Evolutionary conservation across 2,113 vertebrate species (phyloP), one percentile per base, ranked within the genome.

Genomic region (Rousettus leschenaultii): DNA sequence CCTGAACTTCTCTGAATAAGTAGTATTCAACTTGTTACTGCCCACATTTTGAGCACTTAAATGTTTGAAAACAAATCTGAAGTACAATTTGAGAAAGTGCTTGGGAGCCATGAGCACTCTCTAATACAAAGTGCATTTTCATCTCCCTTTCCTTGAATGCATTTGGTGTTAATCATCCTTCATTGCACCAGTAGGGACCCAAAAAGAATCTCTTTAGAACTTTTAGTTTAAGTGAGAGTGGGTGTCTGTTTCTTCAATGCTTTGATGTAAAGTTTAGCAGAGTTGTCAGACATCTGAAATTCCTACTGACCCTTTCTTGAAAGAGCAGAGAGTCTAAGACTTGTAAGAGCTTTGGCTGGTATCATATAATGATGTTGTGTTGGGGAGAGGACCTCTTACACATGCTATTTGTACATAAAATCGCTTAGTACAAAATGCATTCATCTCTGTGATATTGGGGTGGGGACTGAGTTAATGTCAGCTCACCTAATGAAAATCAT

Each of bases 161-260:
- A 45, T 74, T 89, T 80, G 59, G 11, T 86, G 88, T 86, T 94
- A 66, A 79, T 70, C 11, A 0, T 89, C 57, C 77, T 90, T 71
- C 38, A 33, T 3, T 78, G 33, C 53, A 66, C 61, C 19, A 51
- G 61, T 61, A 91, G 66, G 73, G 55, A 89, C 85, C 73, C 83
- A 21, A 40, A 51, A 91, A 66, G 33, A 77, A 71, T 63, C 71
- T 78, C 74, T 70, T 57, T 79, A 66, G 87, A 85, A 68, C 28
- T 24, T 59, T 2, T 90, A 5, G 30, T 63, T 85, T 30, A 33
- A 79, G 63, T 90, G 75, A 83, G 26, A 13, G 6, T 88, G 70
- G 48, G 61, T 40, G 21, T 97, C 92, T 96, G 68, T 38, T 91
- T 95, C 43, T 96, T 86, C 86, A 75, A 70, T 74, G 96, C 85